These are phyloP conservation scores for Petrocephalus microphthalmus DNA, from an alignment of 2,113 vertebrate species.

Conservation along the genomic window DNA sequence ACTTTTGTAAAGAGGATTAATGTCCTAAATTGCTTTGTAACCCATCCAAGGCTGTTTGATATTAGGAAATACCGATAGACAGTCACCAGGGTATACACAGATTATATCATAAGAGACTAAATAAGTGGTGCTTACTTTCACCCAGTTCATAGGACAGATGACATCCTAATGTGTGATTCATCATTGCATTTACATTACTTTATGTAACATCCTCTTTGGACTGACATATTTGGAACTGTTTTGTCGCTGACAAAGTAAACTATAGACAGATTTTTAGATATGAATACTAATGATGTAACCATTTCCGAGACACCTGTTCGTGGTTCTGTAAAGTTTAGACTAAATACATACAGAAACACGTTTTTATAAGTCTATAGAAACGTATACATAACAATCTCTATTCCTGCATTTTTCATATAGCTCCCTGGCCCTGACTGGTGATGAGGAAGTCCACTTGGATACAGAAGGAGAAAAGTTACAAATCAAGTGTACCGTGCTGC, in stretches of 20 bases:
- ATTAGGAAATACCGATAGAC: neutral
- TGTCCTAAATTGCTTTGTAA: neutral
- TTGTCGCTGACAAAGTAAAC: neutral
- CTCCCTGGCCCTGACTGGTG: slow-evolving; percentile 67
- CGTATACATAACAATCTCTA: neutral
- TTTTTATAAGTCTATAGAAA: neutral
- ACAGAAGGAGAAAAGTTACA: slow-evolving; percentile 66
- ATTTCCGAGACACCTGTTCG: neutral
- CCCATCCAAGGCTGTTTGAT: neutral
- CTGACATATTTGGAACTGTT: neutral
- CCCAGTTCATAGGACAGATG: neutral
- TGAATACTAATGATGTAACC: neutral
- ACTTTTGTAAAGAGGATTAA: neutral
- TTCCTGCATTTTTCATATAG: slow-evolving; percentile 64
- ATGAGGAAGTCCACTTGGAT: slow-evolving; percentile 49
- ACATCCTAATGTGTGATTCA: neutral
- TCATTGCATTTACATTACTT: neutral
- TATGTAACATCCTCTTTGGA: neutral
- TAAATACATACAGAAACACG: neutral
- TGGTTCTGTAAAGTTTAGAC: neutral
- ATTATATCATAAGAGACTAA: neutral
- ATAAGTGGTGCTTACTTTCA: neutral
- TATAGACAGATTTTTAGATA: neutral
- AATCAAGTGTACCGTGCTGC: slow-evolving; percentile 69
- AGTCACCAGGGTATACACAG: neutral